Percentiles rank a stretch among this genome's conserved stretches.
Conservation (phyloP, 1,140 invertebrate genomes). For the Halictus rubicundus region DNA sequence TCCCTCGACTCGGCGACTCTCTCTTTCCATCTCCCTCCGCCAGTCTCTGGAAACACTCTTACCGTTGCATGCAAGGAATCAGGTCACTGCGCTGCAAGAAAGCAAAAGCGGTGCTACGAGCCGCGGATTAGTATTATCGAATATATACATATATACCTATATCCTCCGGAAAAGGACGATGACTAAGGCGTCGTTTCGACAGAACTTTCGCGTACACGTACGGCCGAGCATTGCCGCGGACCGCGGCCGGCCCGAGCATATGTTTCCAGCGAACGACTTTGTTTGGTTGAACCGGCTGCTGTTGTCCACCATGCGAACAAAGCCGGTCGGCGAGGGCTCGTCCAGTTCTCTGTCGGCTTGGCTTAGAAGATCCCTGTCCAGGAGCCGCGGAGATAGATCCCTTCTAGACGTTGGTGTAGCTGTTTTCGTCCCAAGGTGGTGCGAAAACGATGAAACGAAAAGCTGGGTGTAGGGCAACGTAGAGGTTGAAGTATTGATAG, state of each 20-base stretch:
- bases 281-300: constrained; percentile 6
- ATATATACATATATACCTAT: constrained; percentile 61
- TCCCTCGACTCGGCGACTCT: constrained; percentile 51
- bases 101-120: constrained; percentile 73
- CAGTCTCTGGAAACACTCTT: constrained; percentile 74
- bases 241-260: constrained; percentile 2
- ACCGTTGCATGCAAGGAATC: constrained; percentile 78
- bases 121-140: constrained; percentile 78
- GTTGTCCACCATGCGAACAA: too few relatives aligned
- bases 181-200: constrained; percentile 66
- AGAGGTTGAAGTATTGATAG: too few relatives aligned
- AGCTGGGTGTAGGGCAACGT: too few relatives aligned
- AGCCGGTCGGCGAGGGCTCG: too few relatives aligned
- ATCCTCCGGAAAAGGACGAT: constrained; percentile 68
- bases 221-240: constrained; percentile 30
- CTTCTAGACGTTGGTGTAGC: too few relatives aligned
- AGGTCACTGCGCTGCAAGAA: constrained; percentile 80
- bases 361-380: too few relatives aligned
- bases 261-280: constrained; percentile 17
- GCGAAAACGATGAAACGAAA: too few relatives aligned
- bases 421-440: too few relatives aligned
- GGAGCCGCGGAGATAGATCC: too few relatives aligned
- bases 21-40: constrained; percentile 65
- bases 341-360: too few relatives aligned
- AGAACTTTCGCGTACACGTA: constrained; percentile 63